Base-by-base conservation (phyloP, 2,113 vertebrate species). In the Gavia stellata region DNA sequence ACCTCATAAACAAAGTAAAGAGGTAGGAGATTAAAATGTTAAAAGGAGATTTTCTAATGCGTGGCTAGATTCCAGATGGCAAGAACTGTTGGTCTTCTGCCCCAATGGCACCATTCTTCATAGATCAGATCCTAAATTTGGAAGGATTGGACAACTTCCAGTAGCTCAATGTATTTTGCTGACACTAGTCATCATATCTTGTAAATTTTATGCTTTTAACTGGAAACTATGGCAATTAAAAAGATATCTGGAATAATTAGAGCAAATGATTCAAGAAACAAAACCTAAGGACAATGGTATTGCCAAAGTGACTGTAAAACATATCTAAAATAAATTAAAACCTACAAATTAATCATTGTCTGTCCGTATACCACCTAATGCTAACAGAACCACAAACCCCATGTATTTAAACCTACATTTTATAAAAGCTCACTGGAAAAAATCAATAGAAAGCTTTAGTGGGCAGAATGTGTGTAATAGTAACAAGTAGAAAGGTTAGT, bases 401-500 rank as follows among this genome's bases (percentile, higher is more conserved):
- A 62, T 89, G 81, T 97, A 96, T 97, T 98, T 97, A 98, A 98
- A 96, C 95, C 87, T 98, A 97, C 97, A 89, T 98, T 98, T 98
- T 98, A 96, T 96, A 97, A 98, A 97, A 79, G 63, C 88, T 97
- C 40, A 56, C 95, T 94, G 94, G 96, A 93, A 97, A 98, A 98
- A 98, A 99, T 99, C 98, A 98, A 99, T 99, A 98, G 95, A 96
- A 98, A 98, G 97, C 98, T 99, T 98, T 98, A 99, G 98, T 98
- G 98, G 98, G 97, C 97, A 98, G 98, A 98, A 98, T 98, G 98
- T 98, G 96, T 98, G 97, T 98, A 99, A 99, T 97, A 98, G 99
- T 98, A 98, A 98, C 97, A 97, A 99, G 98, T 98, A 98, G 98
- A 98, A 98, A 98, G 99, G 99, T 98, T 98, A 99, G 98, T 98